These are phyloP conservation scores for Lindbergichthys nudifrons DNA, from an alignment of 2,797 vertebrate genomes.

Conservation along the genomic window DNA sequence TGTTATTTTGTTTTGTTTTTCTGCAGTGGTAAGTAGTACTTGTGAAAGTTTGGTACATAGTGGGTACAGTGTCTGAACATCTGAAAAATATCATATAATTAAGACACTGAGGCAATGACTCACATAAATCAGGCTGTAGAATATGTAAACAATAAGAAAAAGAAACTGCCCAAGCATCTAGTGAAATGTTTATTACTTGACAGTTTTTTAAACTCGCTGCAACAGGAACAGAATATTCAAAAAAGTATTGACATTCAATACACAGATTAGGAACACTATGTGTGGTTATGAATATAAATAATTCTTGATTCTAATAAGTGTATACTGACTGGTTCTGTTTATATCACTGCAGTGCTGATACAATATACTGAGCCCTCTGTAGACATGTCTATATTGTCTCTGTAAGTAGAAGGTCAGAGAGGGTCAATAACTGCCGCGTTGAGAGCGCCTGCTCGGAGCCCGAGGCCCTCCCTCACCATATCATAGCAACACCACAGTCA, in stretches of 20 bases:
- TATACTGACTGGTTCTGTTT: constrained; percentile 45
- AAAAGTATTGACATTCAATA: constrained; percentile 4
- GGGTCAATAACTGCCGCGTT: constrained; percentile 84
- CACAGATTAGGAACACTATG: constrained; percentile 7
- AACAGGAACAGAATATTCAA: constrained; percentile 19
- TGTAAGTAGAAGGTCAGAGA: constrained; percentile 79
- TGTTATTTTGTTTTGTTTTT: too few relatives aligned
- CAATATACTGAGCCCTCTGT: constrained; percentile 36
- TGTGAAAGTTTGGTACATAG: too few relatives aligned
- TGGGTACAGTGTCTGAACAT: too few relatives aligned
- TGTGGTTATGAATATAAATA: constrained; percentile 23
- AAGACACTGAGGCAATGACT: not conserved
- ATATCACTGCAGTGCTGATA: constrained; percentile 42
- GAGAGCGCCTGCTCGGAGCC: constrained; percentile 83
- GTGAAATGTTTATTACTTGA: not conserved
- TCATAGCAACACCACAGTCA: constrained; percentile 86
- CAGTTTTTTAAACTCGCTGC: constrained; percentile 5
- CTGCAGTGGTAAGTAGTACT: too few relatives aligned
- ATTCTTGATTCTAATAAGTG: constrained; percentile 29
- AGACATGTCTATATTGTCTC: constrained; percentile 59
- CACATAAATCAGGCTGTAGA: not conserved
- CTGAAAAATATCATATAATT: not conserved
- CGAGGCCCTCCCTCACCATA: constrained; percentile 76
- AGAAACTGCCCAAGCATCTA: not conserved
- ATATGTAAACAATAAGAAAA: constrained; percentile 5